Base-by-base conservation (phyloP, 2,888 invertebrate genomes). In the Leistus spinibarbis region DNA sequence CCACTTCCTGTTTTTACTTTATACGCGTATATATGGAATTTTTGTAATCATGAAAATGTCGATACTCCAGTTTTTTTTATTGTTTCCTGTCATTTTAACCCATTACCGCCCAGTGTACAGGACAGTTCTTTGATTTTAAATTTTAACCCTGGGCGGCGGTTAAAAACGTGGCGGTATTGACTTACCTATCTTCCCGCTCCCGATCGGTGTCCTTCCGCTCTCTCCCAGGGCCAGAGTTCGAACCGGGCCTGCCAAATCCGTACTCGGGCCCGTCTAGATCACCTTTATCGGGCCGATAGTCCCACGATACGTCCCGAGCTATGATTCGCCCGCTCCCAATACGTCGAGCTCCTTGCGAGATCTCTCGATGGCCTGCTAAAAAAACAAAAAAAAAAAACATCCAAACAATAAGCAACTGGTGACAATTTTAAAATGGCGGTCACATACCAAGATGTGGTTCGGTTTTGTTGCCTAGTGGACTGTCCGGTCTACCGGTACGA, bases 271-370 rank as follows among this genome's bases (percentile, higher is more conserved):
- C 69, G 19, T 75, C 75, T 16, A 69, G 40, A 22, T 67, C 68
- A 9, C 20, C 84, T 70, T 81, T 82, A 40, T 85, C 85, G 24
- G 82, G 79, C 66, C 86, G 81, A 75, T 85, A 85, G 79, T 89
- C 89, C 89, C 89, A 90, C 76, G 82, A 83, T 17, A 83, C 83
- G 75, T 85, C 86, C 27, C 93, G 89, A 77, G 92, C 89, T 86
- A 92, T 88, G 77, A 96, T 91, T 9, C 96, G 91, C 0, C 96
- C 96, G 80, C 95, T 95, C 3, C 96, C 96, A 81, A 96, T 95
- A 63, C 95, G 91, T 17, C 91, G 87, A 16, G 84, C 84, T 5
- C 85, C 76, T n/a, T 80, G 76, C 1, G 80, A 78, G 23, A 81
- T 81, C 76, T 87, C 86, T 10, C 85, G 84, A 79, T 86, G 86